These are phyloP conservation scores for Diploscapter pachys DNA, from an alignment of 1,140 invertebrate genomes.

Conservation along the genomic window DNA sequence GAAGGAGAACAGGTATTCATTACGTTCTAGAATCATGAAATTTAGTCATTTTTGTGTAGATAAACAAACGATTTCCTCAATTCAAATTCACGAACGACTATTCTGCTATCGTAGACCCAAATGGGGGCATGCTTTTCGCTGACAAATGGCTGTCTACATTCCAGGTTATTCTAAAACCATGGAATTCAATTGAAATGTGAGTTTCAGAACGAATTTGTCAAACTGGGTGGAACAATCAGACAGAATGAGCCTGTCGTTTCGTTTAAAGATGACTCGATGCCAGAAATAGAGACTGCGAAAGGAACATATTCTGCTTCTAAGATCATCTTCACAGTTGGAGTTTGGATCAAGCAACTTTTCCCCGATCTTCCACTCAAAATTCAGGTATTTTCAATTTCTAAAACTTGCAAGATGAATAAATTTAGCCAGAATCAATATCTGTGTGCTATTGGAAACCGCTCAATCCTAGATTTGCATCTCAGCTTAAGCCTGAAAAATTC, in stretches of 20 bases:
- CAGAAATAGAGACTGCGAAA: constrained; percentile 2
- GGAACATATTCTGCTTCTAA: constrained; percentile 15
- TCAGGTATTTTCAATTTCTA: not conserved
- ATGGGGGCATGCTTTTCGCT: constrained; percentile 30
- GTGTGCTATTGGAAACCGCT: constrained; percentile 25
- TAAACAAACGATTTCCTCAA: constrained; percentile 17
- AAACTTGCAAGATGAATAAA: too few relatives aligned
- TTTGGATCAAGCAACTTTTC: constrained; percentile 29
- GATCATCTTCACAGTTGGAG: constrained; percentile 25
- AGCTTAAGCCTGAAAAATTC: constrained; percentile 10
- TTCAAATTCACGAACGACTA: constrained; percentile 17
- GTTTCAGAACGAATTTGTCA: constrained; percentile 27
- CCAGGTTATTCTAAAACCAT: constrained; percentile 3
- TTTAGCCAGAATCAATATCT: constrained; percentile 18
- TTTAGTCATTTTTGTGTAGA: not conserved
- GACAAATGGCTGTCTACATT: constrained; percentile 35
- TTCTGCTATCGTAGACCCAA: constrained; percentile 26
- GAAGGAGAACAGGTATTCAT: constrained; percentile 8
- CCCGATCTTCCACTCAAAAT: constrained; percentile 21
- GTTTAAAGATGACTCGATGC: not conserved
- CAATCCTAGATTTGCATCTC: not conserved
- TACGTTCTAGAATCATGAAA: too few relatives aligned
- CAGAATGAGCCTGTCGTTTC: constrained; percentile 7
- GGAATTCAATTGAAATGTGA: too few relatives aligned
- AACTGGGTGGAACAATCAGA: constrained; percentile 14